Percentiles rank a stretch among this genome's conserved stretches.
phyloP scores from a whole-genome alignment of 2,113 vertebrate species.

The Bucco capensis region DNA sequence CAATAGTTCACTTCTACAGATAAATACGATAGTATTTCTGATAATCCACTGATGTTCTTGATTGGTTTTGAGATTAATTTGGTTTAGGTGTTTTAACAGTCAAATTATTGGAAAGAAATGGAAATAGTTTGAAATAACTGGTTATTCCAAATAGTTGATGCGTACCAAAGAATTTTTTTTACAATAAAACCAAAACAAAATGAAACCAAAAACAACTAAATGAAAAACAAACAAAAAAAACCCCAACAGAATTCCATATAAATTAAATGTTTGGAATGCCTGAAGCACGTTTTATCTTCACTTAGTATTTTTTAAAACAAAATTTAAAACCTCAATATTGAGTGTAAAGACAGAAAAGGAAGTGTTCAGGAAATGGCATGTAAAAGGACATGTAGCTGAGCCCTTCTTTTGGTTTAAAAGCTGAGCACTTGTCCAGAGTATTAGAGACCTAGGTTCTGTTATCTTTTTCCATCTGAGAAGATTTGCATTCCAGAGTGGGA shows the following conservation, averaged over 20 bases:
- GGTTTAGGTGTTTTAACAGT: neutral
- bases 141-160: neutral
- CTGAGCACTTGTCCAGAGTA: neutral
- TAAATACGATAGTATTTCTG: neutral
- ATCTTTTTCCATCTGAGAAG: neutral
- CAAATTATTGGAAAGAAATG: neutral
- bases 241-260: neutral
- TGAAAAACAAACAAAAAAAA: neutral
- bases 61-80: neutral
- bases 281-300: neutral
- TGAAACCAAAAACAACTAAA: no score
- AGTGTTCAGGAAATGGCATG: neutral
- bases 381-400: neutral
- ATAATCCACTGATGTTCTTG: neutral
- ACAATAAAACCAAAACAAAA: neutral
- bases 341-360: neutral
- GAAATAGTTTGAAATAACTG: neutral
- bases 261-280: neutral
- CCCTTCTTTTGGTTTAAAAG: neutral
- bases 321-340: neutral
- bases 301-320: neutral
- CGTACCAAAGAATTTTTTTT: neutral
- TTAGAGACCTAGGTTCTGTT: neutral
- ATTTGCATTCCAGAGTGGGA: neutral
- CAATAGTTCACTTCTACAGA: neutral